A percentile compares a stretch with the other conserved stretches of the same genome.
Evolutionary conservation across 2,888 invertebrate species (phyloP).

Genomic region (Chrysodeixis includens): DNA sequence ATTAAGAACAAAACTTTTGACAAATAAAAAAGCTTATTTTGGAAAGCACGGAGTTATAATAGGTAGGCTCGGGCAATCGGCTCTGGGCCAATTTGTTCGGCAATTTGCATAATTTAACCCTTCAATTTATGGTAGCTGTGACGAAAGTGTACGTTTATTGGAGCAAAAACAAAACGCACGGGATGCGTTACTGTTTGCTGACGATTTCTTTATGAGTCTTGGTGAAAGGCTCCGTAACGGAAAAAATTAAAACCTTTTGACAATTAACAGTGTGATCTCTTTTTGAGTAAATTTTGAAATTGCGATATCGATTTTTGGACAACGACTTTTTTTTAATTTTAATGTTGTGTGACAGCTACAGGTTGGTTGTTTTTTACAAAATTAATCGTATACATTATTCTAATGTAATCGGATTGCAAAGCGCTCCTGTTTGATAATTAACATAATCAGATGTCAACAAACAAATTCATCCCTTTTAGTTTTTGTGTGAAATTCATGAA

Average conservation of each 20-base stretch:
- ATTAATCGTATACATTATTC: not conserved
- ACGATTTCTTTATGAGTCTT: slow-evolving; percentile 63
- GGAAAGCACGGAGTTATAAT: slow-evolving; percentile 67
- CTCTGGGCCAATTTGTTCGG: slow-evolving; percentile 71
- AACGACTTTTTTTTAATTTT: not conserved
- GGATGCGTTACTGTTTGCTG: slow-evolving; percentile 73
- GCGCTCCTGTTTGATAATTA: not conserved
- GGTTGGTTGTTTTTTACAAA: not conserved
- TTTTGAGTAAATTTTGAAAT: slow-evolving; percentile 20
- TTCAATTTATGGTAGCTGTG: slow-evolving; percentile 72
- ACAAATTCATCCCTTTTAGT: not conserved
- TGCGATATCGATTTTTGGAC: not conserved
- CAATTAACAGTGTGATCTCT: slow-evolving; percentile 46
- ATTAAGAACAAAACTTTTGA: slow-evolving; percentile 58
- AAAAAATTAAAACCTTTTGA: slow-evolving; percentile 41
- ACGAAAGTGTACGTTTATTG: slow-evolving; percentile 77
- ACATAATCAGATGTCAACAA: slow-evolving; percentile 1
- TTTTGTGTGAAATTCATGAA: slow-evolving; percentile 16
- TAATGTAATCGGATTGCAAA: not conserved
- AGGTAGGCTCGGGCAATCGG: slow-evolving; percentile 67
- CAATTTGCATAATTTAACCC: slow-evolving; percentile 88
- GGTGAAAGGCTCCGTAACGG: slow-evolving; percentile 68
- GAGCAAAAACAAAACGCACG: slow-evolving; percentile 76
- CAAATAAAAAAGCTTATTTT: slow-evolving; percentile 64
- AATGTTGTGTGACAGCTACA: not conserved